Evolutionary conservation across 1,140 invertebrate genomes (phyloP).

Genomic region (Andricus grossulariae): DNA sequence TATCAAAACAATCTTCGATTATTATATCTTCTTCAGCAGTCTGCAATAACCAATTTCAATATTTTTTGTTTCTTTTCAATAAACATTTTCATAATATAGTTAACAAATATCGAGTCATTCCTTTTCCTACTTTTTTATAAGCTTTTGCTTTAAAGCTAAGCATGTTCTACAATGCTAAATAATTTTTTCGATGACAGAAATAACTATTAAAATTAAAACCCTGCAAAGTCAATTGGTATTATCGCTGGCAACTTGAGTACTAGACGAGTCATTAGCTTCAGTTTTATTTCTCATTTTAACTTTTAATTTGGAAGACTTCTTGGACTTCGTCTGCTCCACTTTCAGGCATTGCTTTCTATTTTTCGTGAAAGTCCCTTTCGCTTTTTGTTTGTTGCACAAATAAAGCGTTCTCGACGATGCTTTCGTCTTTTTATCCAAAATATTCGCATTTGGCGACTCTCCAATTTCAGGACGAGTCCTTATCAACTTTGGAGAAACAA

Average conservation of each 20-base stretch:
- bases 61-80: too few relatives aligned
- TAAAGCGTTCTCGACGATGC: constrained; percentile 28
- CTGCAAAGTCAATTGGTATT: constrained; percentile 8
- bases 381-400: constrained; percentile 54
- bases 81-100: too few relatives aligned
- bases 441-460: constrained; percentile 50
- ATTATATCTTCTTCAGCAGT: too few relatives aligned
- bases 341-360: constrained; percentile 45
- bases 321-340: constrained; percentile 52
- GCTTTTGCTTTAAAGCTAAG: too few relatives aligned
- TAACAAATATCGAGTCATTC: too few relatives aligned
- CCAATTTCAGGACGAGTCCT: constrained; percentile 53
- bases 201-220: background rate
- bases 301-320: constrained; percentile 56
- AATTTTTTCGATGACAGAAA: background rate
- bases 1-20: too few relatives aligned
- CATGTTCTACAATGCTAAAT: too few relatives aligned
- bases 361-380: constrained; percentile 45
- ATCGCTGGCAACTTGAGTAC: constrained; percentile 18
- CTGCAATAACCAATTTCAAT: too few relatives aligned
- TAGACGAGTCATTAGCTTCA: background rate
- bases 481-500: constrained; percentile 52
- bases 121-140: too few relatives aligned
- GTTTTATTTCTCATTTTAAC: constrained; percentile 35
- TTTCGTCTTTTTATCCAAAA: background rate